Conservation (phyloP, 2,113 vertebrate species). For the Hassar affinis region DNA sequence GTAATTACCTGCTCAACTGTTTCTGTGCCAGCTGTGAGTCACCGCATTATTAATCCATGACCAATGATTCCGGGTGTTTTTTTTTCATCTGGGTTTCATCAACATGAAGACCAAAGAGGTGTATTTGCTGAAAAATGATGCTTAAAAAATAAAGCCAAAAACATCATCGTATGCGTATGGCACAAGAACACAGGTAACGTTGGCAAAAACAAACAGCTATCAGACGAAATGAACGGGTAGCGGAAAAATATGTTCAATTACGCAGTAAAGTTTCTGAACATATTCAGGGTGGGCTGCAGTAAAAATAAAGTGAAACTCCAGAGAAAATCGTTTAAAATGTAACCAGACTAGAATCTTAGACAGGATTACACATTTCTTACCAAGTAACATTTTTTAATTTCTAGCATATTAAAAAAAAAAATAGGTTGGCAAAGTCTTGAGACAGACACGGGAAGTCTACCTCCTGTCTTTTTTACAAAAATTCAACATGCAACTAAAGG, state of each 20-base stretch:
- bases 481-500: background rate
- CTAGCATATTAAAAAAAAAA: background rate
- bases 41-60: background rate
- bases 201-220: background rate
- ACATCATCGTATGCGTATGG: background rate
- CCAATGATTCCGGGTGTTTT: background rate
- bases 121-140: background rate
- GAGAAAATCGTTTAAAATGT: background rate
- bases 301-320: background rate
- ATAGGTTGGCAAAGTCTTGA: background rate
- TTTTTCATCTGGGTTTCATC: background rate
- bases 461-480: background rate
- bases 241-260: background rate
- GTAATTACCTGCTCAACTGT: background rate
- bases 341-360: background rate
- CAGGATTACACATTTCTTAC: background rate
- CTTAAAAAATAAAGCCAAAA: background rate
- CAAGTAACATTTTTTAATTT: background rate
- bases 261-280: background rate
- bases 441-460: background rate
- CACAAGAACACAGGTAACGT: background rate
- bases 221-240: background rate
- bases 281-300: background rate
- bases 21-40: background rate
- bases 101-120: background rate